Evolutionary conservation across 2,113 vertebrate genomes (phyloP).

Genomic region (Rhynchomys soricoides): DNA sequence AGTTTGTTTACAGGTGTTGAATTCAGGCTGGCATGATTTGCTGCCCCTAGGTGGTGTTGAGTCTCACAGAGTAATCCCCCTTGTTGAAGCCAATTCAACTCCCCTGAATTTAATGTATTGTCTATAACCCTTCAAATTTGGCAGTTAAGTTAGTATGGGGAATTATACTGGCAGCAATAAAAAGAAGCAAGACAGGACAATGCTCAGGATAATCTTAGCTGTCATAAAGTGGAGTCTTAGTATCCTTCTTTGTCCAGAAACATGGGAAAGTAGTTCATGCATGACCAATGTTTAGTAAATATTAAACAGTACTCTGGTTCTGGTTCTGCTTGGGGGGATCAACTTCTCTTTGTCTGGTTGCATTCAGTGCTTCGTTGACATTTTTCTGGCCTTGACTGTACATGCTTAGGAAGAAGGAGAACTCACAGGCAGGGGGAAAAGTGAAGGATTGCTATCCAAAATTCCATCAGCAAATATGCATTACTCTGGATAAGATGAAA

Average conservation of each 20-base stretch:
- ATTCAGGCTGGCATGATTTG: neutral
- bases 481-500: neutral
- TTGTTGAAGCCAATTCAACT: conserved; percentile 11
- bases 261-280: conserved; percentile 43
- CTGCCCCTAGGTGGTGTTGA: neutral
- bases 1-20: neutral
- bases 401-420: neutral
- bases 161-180: conserved; percentile 60
- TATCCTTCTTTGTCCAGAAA: conserved; percentile 47
- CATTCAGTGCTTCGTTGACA: conserved; percentile 19
- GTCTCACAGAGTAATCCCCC: conserved; percentile 1
- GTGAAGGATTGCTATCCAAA: neutral
- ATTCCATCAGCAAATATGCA: conserved; percentile 15
- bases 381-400: conserved; percentile 34
- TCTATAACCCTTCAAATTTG: conserved; percentile 70
- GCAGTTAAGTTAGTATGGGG: conserved; percentile 64
- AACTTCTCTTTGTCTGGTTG: neutral
- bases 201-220: conserved; percentile 60
- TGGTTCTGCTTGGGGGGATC: conserved; percentile 22
- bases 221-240: conserved; percentile 38
- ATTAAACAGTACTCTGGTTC: conserved; percentile 57
- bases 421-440: neutral
- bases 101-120: neutral
- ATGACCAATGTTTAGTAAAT: conserved; percentile 59
- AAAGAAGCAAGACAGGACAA: conserved; percentile 59